Conservation (phyloP, 2,113 vertebrate genomes). For the Catagonus wagneri region DNA sequence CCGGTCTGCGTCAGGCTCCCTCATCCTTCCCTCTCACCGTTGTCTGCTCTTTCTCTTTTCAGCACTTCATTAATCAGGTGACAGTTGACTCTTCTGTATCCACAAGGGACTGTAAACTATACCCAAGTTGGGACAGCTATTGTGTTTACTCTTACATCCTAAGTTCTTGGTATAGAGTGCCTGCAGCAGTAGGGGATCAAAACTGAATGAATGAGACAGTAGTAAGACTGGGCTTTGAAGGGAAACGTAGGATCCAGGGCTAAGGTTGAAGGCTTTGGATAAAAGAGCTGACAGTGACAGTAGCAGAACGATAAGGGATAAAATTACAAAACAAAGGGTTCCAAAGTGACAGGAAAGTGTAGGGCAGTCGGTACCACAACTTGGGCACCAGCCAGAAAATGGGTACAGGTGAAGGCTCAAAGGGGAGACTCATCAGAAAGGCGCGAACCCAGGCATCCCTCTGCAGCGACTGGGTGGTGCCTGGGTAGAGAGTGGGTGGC, state of each 20-base stretch:
- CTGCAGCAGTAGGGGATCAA: background rate
- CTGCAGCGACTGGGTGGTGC: rapidly evolving
- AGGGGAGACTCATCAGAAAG: background rate
- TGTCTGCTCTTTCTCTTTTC: constrained; percentile 8
- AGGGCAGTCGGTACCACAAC: background rate
- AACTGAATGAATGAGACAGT: background rate
- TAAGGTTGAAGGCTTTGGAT: background rate
- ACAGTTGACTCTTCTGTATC: background rate
- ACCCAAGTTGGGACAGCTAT: background rate
- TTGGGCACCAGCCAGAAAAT: background rate
- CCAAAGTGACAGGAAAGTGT: background rate
- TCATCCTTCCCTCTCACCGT: background rate
- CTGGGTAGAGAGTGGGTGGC: background rate
- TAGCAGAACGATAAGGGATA: background rate
- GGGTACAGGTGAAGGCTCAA: background rate
- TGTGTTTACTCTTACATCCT: background rate
- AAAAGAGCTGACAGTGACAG: background rate
- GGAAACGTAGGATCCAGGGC: background rate
- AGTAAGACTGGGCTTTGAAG: background rate
- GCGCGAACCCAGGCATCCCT: background rate
- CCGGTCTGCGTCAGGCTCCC: background rate
- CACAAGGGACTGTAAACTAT: background rate
- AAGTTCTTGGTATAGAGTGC: background rate
- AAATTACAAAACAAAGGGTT: background rate
- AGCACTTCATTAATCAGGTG: background rate